Base-by-base conservation (phyloP, 2,888 invertebrate genomes). In the Eupeodes latifasciatus region DNA sequence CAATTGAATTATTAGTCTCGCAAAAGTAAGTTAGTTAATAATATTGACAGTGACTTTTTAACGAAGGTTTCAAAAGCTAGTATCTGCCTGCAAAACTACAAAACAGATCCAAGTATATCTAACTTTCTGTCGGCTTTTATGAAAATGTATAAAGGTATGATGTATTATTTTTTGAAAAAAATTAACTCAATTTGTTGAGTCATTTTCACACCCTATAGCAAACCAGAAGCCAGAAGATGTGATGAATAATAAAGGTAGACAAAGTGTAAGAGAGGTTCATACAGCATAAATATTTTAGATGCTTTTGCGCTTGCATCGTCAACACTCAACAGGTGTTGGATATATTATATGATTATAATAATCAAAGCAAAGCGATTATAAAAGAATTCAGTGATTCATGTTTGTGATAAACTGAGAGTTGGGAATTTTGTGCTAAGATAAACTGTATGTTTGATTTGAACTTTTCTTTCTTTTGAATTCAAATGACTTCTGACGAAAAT, bases 1-100 rank as follows among this genome's bases (percentile, higher is more conserved):
- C 72, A 72, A 72, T 72, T 72, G 59, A 72, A 72, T 72, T 72
- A 72, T 72, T 72, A 72, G 59, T 47, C 47, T 47, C 47, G 27
- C 57, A 57, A 49, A 47, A 44, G 47, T n/a, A 34, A 59, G 44
- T 34, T 27, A 72, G 72, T 72, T 47, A 59, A 40, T 47, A 72
- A 72, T 47, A 72, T 72, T 59, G 72, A 55, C 72, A 72, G 44
- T 59, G 72, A 59, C n/a, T 55, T 55, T 71, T 71, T 55, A 71
- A 40, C 55, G 16, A 71, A 55, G 19, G 55, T 14, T 55, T 71
- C 19, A 69, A 6, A 47, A n/a, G 14, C 51, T 16, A 9, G 6
- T 34, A 16, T 40, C 6, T 40, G 9, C 5, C 40, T 40, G 40
- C 9, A 27, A 27, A 27, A 27, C 27, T 27, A 27, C 27, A 27